phyloP scores from a whole-genome alignment of 2,797 vertebrate genomes.

The Chiroxiphia lanceolata region DNA sequence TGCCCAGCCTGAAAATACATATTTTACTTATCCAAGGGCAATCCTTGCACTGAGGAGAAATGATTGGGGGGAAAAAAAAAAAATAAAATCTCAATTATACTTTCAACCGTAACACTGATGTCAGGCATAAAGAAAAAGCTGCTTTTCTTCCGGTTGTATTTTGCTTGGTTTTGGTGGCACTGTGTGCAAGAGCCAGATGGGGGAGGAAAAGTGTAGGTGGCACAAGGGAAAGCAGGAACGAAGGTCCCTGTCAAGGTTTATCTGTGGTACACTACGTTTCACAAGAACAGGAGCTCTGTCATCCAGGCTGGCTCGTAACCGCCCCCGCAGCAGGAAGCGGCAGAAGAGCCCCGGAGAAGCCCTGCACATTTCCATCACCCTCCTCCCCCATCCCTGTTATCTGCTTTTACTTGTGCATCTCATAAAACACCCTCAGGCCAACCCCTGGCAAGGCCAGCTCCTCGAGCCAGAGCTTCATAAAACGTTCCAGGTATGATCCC shows the following conservation, averaged over 20 bases:
- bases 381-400: neutral
- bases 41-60: neutral
- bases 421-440: neutral
- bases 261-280: neutral
- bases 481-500: rapidly evolving
- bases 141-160: neutral
- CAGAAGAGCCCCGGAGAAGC: neutral
- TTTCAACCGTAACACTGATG: neutral
- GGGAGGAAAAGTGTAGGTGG: neutral
- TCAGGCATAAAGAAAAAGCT: neutral
- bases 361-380: neutral
- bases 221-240: neutral
- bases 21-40: neutral
- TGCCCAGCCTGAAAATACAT: neutral
- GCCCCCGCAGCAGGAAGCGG: neutral
- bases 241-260: neutral
- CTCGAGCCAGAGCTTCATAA: neutral
- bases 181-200: neutral
- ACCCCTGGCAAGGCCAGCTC: neutral
- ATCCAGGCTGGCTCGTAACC: neutral
- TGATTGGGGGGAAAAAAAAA: rapidly evolving
- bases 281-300: neutral
- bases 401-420: neutral
- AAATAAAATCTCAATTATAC: neutral
- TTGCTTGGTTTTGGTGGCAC: neutral